A percentile compares a stretch with the other conserved stretches of the same genome.
These are phyloP conservation scores for Macrosteles quadrilineatus DNA, from an alignment of 1,140 invertebrate species.

Conservation along the genomic window DNA sequence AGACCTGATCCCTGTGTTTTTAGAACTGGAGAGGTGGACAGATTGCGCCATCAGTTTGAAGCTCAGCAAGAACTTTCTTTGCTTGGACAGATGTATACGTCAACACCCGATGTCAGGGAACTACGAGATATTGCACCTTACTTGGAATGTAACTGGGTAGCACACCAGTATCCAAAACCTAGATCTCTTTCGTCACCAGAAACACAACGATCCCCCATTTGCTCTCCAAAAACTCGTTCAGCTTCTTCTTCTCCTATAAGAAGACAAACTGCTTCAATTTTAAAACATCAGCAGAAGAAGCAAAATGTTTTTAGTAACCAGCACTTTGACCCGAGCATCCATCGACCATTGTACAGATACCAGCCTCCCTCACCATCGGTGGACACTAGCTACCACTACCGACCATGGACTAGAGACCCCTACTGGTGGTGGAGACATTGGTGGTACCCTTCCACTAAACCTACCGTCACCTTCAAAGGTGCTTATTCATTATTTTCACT, in stretches of 20 bases:
- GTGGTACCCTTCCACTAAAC: slow-evolving; percentile 40
- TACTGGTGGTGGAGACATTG: slow-evolving; percentile 38
- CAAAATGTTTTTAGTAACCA: slow-evolving; percentile 65
- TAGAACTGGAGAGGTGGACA: slow-evolving; percentile 61
- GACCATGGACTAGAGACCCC: slow-evolving; percentile 43
- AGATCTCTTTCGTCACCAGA: slow-evolving; percentile 60
- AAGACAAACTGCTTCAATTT: slow-evolving; percentile 57
- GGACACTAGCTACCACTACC: slow-evolving; percentile 33
- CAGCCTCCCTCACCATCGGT: slow-evolving; percentile 55
- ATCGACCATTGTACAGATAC: slow-evolving; percentile 74
- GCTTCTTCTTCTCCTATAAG: slow-evolving; percentile 51
- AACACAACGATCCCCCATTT: slow-evolving; percentile 46
- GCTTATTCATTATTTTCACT: too few species aligned
- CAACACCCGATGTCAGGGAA: slow-evolving; percentile 75
- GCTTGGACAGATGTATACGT: slow-evolving; percentile 78
- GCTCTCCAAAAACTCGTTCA: slow-evolving; percentile 44
- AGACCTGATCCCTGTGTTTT: slow-evolving; percentile 43
- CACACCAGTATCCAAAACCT: slow-evolving; percentile 72
- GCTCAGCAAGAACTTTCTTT: slow-evolving; percentile 57
- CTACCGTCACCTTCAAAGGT: slow-evolving; percentile 78
- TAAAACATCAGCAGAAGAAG: slow-evolving; percentile 59
- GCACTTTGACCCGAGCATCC: slow-evolving; percentile 70
- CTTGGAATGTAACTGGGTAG: slow-evolving; percentile 72
- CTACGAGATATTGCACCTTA: slow-evolving; percentile 74
- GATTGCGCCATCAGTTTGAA: slow-evolving; percentile 69